phyloP scores from a whole-genome alignment of 2,113 vertebrate species.

The Meriones unguiculatus region DNA sequence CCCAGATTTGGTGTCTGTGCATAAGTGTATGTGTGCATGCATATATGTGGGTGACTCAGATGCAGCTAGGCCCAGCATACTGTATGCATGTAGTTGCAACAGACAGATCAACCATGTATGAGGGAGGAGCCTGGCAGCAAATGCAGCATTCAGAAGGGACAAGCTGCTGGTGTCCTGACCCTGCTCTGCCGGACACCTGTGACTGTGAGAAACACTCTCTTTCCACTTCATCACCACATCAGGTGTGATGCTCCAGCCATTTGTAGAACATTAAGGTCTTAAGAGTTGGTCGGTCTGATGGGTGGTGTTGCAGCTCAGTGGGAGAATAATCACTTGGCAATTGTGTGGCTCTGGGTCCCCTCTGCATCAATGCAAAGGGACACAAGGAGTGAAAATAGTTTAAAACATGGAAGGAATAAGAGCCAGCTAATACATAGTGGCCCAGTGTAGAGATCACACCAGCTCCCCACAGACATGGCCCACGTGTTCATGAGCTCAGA shows the following conservation, averaged over 20 bases:
- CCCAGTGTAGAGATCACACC: not conserved
- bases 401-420: not conserved
- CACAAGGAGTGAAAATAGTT: not conserved
- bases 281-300: not conserved
- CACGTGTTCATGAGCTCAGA: fast-evolving
- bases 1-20: too few species aligned
- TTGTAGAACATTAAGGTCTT: not conserved
- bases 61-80: not conserved
- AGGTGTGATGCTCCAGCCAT: not conserved
- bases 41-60: not conserved
- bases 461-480: fast-evolving
- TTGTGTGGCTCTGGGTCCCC: not conserved
- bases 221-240: not conserved
- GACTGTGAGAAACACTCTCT: too few species aligned
- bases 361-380: too few species aligned
- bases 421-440: not conserved
- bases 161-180: not conserved
- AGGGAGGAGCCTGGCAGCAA: not conserved
- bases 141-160: not conserved
- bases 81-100: too few species aligned
- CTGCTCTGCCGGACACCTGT: fast-evolving
- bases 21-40: fast-evolving
- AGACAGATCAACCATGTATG: not conserved
- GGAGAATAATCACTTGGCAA: not conserved
- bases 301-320: not conserved